These are phyloP conservation scores for Zaprionus capensis DNA, from an alignment of 1,140 invertebrate species.

Conservation along the genomic window DNA sequence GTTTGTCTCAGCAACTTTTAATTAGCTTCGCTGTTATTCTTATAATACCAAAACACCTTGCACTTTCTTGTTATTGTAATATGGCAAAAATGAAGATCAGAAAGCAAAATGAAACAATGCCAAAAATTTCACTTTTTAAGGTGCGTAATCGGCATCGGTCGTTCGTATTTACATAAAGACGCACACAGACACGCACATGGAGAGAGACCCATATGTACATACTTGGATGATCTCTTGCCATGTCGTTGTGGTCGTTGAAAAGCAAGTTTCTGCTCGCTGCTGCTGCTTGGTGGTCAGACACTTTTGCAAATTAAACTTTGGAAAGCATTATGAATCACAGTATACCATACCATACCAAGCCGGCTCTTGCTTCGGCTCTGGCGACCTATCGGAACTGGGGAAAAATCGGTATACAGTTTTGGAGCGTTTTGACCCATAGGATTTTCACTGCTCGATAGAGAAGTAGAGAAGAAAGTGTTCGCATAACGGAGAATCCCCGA, in stretches of 20 bases:
- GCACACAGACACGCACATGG: neutral
- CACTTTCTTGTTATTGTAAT: conserved; percentile 2
- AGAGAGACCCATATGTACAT: conserved; percentile 25
- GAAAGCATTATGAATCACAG: conserved; percentile 29
- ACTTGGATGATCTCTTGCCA: conserved; percentile 32
- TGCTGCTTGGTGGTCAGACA: conserved; percentile 12
- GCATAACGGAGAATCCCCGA: conserved; percentile 16
- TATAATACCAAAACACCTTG: neutral
- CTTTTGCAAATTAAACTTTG: conserved; percentile 28
- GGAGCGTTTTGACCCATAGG: conserved; percentile 3
- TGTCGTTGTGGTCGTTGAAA: conserved; percentile 32
- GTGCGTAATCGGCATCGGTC: conserved; percentile 74
- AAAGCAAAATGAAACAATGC: conserved; percentile 64
- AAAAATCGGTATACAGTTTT: conserved; percentile 12
- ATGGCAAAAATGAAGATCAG: conserved; percentile 31
- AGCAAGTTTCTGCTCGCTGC: conserved; percentile 35
- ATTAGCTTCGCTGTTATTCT: conserved; percentile 8
- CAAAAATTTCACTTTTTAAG: conserved; percentile 81
- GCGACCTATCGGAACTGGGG: conserved; percentile 1
- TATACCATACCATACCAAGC: neutral
- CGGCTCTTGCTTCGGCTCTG: neutral
- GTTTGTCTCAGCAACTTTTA: neutral
- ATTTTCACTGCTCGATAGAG: neutral
- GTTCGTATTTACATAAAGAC: conserved; percentile 44
- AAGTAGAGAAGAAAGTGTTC: neutral